These are phyloP conservation scores for Amazona ochrocephala DNA, from an alignment of 2,797 vertebrate genomes.

Conservation along the genomic window DNA sequence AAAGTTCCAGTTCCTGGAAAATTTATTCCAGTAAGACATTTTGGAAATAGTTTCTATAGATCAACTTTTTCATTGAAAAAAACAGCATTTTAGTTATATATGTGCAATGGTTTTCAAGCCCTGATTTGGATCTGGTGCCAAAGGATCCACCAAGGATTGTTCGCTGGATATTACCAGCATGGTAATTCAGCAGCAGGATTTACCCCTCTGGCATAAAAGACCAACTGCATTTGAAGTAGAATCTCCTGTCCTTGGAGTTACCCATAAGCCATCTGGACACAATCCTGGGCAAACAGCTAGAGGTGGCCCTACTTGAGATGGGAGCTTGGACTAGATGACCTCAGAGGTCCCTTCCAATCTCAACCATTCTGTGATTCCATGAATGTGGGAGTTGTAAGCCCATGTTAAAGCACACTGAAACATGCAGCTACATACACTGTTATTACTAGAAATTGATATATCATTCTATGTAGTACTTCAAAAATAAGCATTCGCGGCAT, in stretches of 20 bases:
- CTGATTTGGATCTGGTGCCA: not conserved
- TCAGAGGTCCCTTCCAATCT: not conserved
- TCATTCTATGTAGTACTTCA: not conserved
- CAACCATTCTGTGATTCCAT: not conserved
- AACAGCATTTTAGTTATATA: not conserved
- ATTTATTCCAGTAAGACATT: not conserved
- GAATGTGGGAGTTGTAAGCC: not conserved
- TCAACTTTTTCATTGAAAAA: not conserved
- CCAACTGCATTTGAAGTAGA: not conserved
- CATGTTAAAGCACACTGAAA: not conserved
- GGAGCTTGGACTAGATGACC: not conserved
- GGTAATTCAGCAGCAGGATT: not conserved
- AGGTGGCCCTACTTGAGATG: not conserved
- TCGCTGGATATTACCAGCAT: not conserved
- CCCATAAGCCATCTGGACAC: not conserved
- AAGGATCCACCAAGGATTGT: not conserved
- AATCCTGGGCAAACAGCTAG: not conserved
- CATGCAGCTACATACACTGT: not conserved
- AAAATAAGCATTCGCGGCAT: not conserved
- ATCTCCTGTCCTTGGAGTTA: not conserved
- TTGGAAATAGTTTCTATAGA: not conserved
- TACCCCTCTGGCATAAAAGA: not conserved
- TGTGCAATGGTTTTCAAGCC: not conserved
- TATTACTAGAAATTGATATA: not conserved
- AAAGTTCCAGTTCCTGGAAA: not conserved